Evolutionary conservation across 2,113 vertebrate genomes (phyloP), one percentile per base, ranked within the genome.

Genomic region (Aldabrachelys gigantea): DNA sequence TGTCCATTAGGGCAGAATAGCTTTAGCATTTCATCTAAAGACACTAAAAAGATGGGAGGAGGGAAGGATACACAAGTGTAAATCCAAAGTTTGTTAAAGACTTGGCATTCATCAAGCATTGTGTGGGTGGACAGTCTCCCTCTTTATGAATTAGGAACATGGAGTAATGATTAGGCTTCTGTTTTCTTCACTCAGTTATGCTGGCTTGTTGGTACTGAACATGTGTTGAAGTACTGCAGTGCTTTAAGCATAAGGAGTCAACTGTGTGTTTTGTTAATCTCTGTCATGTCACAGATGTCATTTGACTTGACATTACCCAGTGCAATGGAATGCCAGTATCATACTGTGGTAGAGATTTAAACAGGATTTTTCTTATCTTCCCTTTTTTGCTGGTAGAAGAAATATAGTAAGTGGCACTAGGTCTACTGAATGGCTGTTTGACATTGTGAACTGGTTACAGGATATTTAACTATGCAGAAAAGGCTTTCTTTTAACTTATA

Each of bases 111-210:
- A 90, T 97, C 89, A 84, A 90, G 94, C 79, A 94, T 89, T 95
- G 94, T 94, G 97, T 98, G 96, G 97, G 97, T 96, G 96, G 96
- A 96, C 96, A 98, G 86, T 94, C 91, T 96, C 92, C 82, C 95
- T 97, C 88, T 97, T 93, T 88, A 95, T 97, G 95, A 97, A 97
- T 92, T 89, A 98, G 93, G 97, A 97, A 98, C 92, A 96, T 50
- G 89, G 83, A 97, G 95, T 97, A 96, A 97, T 97, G 95, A 97
- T 98, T 94, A 97, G 89, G 90, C 84, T 98, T 98, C 96, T 97
- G 97, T 96, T 97, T 96, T 91, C 89, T 96, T 92, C 96, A 72
- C 80, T 97, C 29, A 8, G 90, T 78, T 91, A 13, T 84, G 85
- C 81, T 89, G 83, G 87, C 85, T 96, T 97, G 56, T 94, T 97